Percentiles rank a stretch among this genome's conserved stretches.
phyloP scores from a whole-genome alignment of 1,140 invertebrate species.

The Nomia melanderi region DNA sequence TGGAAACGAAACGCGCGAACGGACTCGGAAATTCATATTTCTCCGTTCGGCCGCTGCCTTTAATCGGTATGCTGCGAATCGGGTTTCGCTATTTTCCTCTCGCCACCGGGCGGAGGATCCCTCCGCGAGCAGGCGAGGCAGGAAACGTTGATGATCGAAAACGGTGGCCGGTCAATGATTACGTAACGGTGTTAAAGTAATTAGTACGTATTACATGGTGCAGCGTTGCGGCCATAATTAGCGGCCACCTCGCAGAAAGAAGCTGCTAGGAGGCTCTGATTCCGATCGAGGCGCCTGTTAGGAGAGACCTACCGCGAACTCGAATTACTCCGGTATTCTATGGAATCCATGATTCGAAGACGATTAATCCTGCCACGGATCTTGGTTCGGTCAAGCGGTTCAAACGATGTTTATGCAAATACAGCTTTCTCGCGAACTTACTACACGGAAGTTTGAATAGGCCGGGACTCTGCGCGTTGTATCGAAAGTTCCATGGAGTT shows the following conservation, averaged over 20 bases:
- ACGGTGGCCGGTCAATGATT: conserved; percentile 52
- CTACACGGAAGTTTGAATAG: no score
- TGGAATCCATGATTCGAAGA: neutral
- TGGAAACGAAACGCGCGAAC: neutral
- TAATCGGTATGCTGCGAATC: neutral
- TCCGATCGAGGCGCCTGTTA: neutral
- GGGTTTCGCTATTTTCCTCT: conserved; percentile 28
- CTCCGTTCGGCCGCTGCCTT: neutral
- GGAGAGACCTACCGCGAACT: neutral
- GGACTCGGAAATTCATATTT: neutral
- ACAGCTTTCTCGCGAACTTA: no score
- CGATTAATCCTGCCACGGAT: neutral
- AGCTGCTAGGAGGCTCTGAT: conserved; percentile 32
- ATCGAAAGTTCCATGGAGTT: no score
- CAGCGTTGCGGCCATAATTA: conserved; percentile 54
- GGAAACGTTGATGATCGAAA: conserved; percentile 51
- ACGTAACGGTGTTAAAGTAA: conserved; percentile 69
- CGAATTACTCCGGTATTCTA: neutral
- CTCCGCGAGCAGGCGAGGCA: neutral
- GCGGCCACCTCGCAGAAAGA: conserved; percentile 22
- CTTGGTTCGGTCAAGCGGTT: neutral
- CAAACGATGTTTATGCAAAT: no score
- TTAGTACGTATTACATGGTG: conserved; percentile 62
- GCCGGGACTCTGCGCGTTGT: no score
- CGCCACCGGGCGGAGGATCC: neutral